Percentiles rank a stretch among this genome's conserved stretches.
These are phyloP conservation scores for Oryctolagus cuniculus DNA, from an alignment of 2,113 vertebrate species.

Conservation along the genomic window DNA sequence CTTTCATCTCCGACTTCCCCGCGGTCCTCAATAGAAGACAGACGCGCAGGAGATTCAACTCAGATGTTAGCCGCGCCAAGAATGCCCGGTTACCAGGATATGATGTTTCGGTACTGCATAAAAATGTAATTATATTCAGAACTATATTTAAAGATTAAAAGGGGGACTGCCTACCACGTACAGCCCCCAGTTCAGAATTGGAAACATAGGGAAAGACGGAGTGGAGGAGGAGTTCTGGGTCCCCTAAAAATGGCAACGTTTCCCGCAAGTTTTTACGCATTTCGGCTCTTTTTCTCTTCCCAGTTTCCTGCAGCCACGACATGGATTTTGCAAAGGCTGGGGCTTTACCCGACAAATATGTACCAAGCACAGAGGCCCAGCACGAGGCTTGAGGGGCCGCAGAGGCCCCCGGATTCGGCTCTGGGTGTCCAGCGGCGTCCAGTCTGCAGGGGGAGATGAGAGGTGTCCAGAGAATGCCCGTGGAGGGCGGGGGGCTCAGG, in stretches of 20 bases:
- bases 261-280: conserved; percentile 76
- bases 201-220: conserved; percentile 76
- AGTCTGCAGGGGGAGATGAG: not conserved
- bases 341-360: not conserved
- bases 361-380: not conserved
- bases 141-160: conserved; percentile 85
- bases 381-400: not conserved
- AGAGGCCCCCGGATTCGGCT: not conserved
- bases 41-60: conserved; percentile 81
- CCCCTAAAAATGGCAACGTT: conserved; percentile 73
- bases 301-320: conserved; percentile 52
- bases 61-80: conserved; percentile 77
- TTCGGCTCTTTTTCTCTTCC: conserved; percentile 77
- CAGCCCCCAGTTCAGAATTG: conserved; percentile 80
- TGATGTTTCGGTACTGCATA: conserved; percentile 82
- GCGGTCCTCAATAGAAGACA: conserved; percentile 84
- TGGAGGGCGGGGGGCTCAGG: not conserved
- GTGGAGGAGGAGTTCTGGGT: conserved; percentile 23
- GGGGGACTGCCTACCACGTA: conserved; percentile 81
- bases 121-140: conserved; percentile 84
- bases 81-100: conserved; percentile 81
- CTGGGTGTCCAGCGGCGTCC: not conserved
- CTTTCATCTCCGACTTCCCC: conserved; percentile 81
- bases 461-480: not conserved
- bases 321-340: conserved; percentile 35